Base-by-base conservation (phyloP, 2,113 vertebrate species). In the Lagopus muta region DNA sequence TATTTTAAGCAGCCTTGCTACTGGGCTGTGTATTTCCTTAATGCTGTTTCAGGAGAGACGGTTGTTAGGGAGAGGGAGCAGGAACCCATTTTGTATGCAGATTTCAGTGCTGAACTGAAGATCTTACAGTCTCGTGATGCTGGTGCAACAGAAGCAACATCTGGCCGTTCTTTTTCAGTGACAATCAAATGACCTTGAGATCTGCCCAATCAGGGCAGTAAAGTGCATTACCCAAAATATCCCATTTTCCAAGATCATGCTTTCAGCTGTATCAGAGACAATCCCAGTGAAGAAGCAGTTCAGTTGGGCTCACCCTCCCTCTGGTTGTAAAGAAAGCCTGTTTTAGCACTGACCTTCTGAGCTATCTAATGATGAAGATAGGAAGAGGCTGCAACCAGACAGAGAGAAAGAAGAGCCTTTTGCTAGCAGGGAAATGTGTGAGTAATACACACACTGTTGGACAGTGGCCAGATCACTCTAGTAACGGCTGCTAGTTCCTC, bases 391-490 rank as follows among this genome's bases (percentile, higher is more conserved):
- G 94, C 82, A 90, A 95, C 71, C 79, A 86, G 88, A 86, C 82
- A 73, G 86, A 38, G 74, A 79, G 21, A 91, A 93, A 95, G 88
- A 90, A 82, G 34, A 11, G 47, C 61, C 73, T 85, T 92, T 89
- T 81, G 88, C 95, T 94, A 86, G 88, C 92, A 92, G 92, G 71
- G 79, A 92, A 85, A 92, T 48, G 79, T 83, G 88, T 92, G 94
- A 97, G 93, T 95, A 94, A 93, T 77, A 84, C 15, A 94, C 92
- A 92, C 90, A 73, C 64, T 79, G 77, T 84, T 97, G 94, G 93
- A 88, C 1, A 19, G 80, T 67, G 85, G 93, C 96, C 96, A 95
- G 87, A 94, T 97, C 89, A 82, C 94, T 97, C 94, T 82, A 92
- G 88, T 94, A 96, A 92, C 69, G 83, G 89, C 93, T 96, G 92